Base-by-base conservation (phyloP, 2,888 invertebrate genomes). In the Drosophila glabriapex region DNA sequence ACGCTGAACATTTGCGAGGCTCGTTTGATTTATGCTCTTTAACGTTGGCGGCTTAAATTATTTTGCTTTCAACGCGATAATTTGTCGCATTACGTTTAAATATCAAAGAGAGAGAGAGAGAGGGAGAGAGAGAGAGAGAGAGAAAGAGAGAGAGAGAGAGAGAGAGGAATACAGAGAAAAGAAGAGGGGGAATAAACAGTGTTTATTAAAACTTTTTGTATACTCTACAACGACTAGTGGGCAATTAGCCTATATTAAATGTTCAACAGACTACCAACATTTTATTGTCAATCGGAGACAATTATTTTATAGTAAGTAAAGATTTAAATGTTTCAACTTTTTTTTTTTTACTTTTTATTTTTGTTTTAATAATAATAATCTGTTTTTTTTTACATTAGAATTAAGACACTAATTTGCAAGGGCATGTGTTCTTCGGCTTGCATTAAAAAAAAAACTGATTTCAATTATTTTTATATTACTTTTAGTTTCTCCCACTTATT, bases 21-120 rank as follows among this genome's bases (percentile, higher is more conserved):
- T 67, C 78, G 28, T 76, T 73, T 86, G 77, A 85, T 86, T 86
- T 83, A 81, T 79, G 82, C 64, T 56, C 74, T 72, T 64, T 82
- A 74, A 84, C 84, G 68, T 74, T 55, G 80, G 58, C 64, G 69
- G 73, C 77, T 72, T 84, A 80, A 82, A 78, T 72, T 82, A 86
- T 86, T 71, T 84, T 71, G 50, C 37, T 71, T 64, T 71, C 68
- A 58, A 56, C 64, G 66, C 70, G 87, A 80, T 83, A 83, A 85
- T 83, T 83, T 79, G 79, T 67, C 56, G 70, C 73, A 68, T 73
- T 63, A 63, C 73, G 63, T 52, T 50, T 59, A 54, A 64, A 70
- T 70, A 35, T 54, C 7, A 16, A 9, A 46, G 7, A 14, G 14
- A 14, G 22, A 5, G 4, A 6, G 1, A 43, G 6, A 43, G 12